Evolutionary conservation across 2,113 vertebrate species (phyloP).

Genomic region (Egretta garzetta): DNA sequence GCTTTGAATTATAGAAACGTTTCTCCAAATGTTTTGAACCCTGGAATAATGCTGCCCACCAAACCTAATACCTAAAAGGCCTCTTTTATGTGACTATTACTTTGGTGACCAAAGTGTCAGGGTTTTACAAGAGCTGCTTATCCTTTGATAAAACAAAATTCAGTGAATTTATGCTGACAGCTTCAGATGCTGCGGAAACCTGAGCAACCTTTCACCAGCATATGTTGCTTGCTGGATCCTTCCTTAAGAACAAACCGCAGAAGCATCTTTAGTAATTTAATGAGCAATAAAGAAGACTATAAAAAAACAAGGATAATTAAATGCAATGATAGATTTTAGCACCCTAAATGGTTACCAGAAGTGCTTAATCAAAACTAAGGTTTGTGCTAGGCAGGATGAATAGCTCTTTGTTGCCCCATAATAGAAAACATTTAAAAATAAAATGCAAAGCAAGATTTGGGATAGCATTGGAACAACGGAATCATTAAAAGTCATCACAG

Average conservation of each 20-base stretch:
- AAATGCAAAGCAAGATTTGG: not conserved
- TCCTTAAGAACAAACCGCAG: slow-evolving; percentile 30
- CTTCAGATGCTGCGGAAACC: slow-evolving; percentile 51
- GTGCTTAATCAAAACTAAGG: slow-evolving; percentile 56
- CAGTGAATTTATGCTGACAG: slow-evolving; percentile 57
- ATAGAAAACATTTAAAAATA: slow-evolving; percentile 24
- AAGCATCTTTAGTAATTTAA: slow-evolving; percentile 59
- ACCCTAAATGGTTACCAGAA: slow-evolving; percentile 57
- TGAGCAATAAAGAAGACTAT: slow-evolving; percentile 55
- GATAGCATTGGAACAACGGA: not conserved
- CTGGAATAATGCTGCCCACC: slow-evolving; percentile 7
- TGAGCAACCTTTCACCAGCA: slow-evolving; percentile 40
- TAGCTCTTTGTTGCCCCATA: slow-evolving; percentile 52
- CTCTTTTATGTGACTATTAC: slow-evolving; percentile 56
- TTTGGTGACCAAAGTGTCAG: slow-evolving; percentile 45
- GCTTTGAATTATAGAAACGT: slow-evolving; percentile 33
- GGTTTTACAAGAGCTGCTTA: slow-evolving; percentile 51
- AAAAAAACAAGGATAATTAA: slow-evolving; percentile 35
- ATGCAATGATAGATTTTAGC: slow-evolving; percentile 52
- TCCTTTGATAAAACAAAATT: slow-evolving; percentile 63
- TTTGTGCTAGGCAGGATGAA: slow-evolving; percentile 25
- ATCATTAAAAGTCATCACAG: slow-evolving; percentile 11
- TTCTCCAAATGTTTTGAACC: slow-evolving; percentile 40
- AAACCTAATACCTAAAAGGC: slow-evolving; percentile 26
- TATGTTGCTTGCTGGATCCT: slow-evolving; percentile 22